These are phyloP conservation scores for Stenurella melanura DNA, from an alignment of 2,888 invertebrate species.

Conservation along the genomic window DNA sequence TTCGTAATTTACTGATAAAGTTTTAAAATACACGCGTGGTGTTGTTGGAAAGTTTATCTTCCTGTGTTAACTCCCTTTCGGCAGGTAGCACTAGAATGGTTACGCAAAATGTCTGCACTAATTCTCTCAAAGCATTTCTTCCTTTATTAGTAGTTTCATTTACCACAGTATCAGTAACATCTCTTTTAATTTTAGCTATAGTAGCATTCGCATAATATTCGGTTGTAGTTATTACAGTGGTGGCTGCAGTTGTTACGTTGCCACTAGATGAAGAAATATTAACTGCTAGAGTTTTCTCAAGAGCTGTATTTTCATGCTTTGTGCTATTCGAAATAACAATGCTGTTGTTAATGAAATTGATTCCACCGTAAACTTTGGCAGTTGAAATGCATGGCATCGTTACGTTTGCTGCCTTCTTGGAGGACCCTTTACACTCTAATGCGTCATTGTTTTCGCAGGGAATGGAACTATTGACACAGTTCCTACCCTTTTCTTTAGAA, in stretches of 20 bases:
- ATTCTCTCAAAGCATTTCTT: constrained; percentile 39
- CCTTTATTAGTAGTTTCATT: constrained; percentile 40
- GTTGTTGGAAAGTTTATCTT: constrained; percentile 57
- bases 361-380: constrained; percentile 62
- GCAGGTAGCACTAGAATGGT: constrained; percentile 66
- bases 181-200: constrained; percentile 14
- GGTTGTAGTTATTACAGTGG: constrained; percentile 46
- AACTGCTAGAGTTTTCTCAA: not conserved
- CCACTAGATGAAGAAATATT: not conserved
- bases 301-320: not conserved
- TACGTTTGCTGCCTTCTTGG: constrained; percentile 60
- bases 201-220: constrained; percentile 38
- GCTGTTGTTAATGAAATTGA: constrained; percentile 62
- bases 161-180: not conserved
- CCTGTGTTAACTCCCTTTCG: constrained; percentile 60
- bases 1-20: constrained; percentile 50
- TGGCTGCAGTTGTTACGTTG: not conserved
- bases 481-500: constrained; percentile 59
- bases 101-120: constrained; percentile 63
- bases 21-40: constrained; percentile 57
- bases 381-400: constrained; percentile 68
- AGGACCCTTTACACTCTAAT: constrained; percentile 62
- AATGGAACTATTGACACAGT: constrained; percentile 66
- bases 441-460: constrained; percentile 67
- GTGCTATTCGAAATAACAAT: constrained; percentile 52